Conservation (phyloP, 2,797 vertebrate species). For the Enteromius radiatus region DNA sequence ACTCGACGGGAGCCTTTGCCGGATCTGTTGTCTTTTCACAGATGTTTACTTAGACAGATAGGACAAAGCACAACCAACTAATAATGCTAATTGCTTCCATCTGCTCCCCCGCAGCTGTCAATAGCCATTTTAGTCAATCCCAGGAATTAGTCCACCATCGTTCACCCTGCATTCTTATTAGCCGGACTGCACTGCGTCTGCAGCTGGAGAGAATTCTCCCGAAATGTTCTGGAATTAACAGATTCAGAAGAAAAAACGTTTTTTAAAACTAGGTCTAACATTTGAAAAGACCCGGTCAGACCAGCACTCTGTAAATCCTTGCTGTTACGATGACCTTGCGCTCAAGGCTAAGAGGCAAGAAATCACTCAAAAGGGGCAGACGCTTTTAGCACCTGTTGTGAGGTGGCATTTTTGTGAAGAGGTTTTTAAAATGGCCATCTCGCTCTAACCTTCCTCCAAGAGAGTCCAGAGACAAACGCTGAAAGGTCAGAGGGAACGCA, state of each 20-base stretch:
- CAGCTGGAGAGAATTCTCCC: background rate
- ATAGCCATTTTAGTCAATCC: conserved; percentile 65
- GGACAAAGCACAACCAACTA: conserved; percentile 68
- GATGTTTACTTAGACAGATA: conserved; percentile 70
- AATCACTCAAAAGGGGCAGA: conserved; percentile 39
- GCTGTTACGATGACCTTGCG: conserved; percentile 28
- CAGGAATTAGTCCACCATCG: conserved; percentile 67
- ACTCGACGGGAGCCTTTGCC: background rate
- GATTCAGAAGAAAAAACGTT: background rate
- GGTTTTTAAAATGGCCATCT: conserved; percentile 44
- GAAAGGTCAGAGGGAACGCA: conserved; percentile 49
- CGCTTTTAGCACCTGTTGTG: conserved; percentile 60
- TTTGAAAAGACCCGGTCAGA: background rate
- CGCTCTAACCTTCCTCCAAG: conserved; percentile 45
- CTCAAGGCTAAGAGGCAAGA: conserved; percentile 35
- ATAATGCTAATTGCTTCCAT: conserved; percentile 74
- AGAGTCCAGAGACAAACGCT: conserved; percentile 32
- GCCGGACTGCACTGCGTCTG: conserved; percentile 36
- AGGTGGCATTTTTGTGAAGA: conserved; percentile 57
- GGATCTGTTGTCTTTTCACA: conserved; percentile 56
- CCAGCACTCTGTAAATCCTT: background rate
- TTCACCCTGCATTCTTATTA: conserved; percentile 61
- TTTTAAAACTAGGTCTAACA: background rate
- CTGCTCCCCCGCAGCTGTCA: conserved; percentile 73
- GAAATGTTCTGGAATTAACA: background rate